Base-by-base conservation (phyloP, 2,113 vertebrate species). In the Mustela nigripes region DNA sequence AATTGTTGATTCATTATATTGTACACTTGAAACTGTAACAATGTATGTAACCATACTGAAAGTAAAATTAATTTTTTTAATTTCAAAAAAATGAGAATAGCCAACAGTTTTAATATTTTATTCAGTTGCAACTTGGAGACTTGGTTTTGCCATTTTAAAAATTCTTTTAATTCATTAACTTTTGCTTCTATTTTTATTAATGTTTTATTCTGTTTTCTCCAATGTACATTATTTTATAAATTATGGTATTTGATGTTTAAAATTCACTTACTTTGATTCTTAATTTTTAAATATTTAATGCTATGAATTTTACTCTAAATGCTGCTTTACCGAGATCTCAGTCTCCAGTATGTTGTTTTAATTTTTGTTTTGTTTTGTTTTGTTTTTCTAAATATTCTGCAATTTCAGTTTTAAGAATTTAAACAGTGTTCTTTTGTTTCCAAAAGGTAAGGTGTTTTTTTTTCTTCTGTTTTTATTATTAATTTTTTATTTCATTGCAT, bases 321-420 rank as follows among this genome's bases (percentile, higher is more conserved):
- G 58, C 18, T 58, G 4, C 39, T 83, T 48, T n/a, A 48, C 10
- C 31, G 78, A 89, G 50, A 45, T 53, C 42, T 63, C 62, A 63
- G 31, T 36, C 65, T 82, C 63, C 45, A 82, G 45, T 45, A 74
- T 14, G 33, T 24, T 60, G 11, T 88, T 92, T 82, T 65, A 92
- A 82, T 73, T 84, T 58, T 21, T 16, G 33, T 19, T 28, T 26
- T 39, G 36, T 39, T 39, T 39, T 21, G 42, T 42, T 42, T 42
- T 42, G 4, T 26, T 85, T 90, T 63, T 85, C 36, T 84, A 95
- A 73, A 80, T 80, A 87, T 65, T 87, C 39, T 88, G 21, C 39
- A 78, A 22, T 83, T 96, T 58, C 63, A 63, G 53, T 65, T 88
- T 71, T 63, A 94, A 60, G 7, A 89, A 94, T 60, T 88, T 92